Evolutionary conservation across 2,113 vertebrate genomes (phyloP), one percentile per base, ranked within the genome.

Genomic region (Callionymus lyra): DNA sequence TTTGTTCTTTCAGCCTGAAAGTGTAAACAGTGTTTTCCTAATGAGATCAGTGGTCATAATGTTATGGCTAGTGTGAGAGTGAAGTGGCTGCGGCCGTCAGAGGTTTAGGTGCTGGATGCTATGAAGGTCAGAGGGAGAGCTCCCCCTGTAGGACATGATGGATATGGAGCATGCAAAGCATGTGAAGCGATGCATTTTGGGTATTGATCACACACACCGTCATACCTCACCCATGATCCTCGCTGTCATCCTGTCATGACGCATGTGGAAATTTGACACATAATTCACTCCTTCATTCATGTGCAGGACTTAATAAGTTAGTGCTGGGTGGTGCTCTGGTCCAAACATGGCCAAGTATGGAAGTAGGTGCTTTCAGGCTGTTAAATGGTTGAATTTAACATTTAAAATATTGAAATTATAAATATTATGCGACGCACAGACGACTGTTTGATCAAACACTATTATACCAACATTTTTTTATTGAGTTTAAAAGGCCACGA

Each of bases 81-180:
- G 71, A 51, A 16, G 31, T 52, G 78, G 63, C 63, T 44, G 69
- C 33, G 49, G 59, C 77, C 76, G 74, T 56, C 49, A 68, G 72
- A 76, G 78, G 65, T 74, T 70, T 50, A 50, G 50, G 55, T 50
- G 47, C 64, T 61, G 62, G 55, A 58, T 61, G 73, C 68, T 65
- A 72, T 53, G 45, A 67, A 39, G 75, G 35, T 62, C 32, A 64
- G 39, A 72, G 58, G 34, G 59, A 66, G 44, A 68, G 55, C 61
- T 69, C 55, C 59, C 72, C 56, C 48, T 34, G 33, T 59, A 73
- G 62, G 76, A 59, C 63, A 65, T 53, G 65, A 72, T 66, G 61
- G 54, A 76, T 70, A 75, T 77, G 57, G 76, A 73, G 82, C 82
- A 82, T 84, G 80, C n/a, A 75, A 72, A 51, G 81, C 84, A 85